These are phyloP conservation scores for Netelia melanura DNA, from an alignment of 2,888 invertebrate genomes.

Conservation along the genomic window DNA sequence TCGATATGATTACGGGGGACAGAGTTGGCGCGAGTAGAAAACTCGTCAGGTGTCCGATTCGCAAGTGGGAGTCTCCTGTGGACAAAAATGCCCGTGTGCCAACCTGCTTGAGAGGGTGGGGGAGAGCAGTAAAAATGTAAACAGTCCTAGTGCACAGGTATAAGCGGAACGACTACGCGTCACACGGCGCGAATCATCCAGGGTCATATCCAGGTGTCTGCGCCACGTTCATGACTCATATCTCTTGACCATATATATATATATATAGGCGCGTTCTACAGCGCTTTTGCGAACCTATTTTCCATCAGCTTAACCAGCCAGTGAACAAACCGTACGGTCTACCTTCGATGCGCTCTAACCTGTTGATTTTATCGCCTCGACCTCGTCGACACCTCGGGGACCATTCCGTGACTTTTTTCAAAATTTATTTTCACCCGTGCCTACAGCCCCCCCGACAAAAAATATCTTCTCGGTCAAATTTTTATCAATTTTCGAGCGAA, in stretches of 20 bases:
- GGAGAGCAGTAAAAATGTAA: slow-evolving; percentile 48
- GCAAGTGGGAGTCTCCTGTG: slow-evolving; percentile 1
- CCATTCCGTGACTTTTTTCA: slow-evolving; percentile 31
- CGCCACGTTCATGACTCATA: slow-evolving; percentile 64
- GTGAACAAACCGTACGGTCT: slow-evolving; percentile 35
- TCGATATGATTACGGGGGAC: slow-evolving; percentile 10
- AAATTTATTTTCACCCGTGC: background rate
- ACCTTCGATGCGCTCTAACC: slow-evolving; percentile 54
- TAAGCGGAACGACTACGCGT: slow-evolving; percentile 46
- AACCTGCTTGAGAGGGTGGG: background rate
- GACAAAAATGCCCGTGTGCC: slow-evolving; percentile 9
- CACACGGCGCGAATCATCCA: slow-evolving; percentile 66
- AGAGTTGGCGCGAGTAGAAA: background rate
- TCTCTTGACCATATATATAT: slow-evolving; percentile 60
- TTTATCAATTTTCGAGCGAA: no score
- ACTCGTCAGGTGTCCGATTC: slow-evolving; percentile 34
- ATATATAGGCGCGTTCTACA: slow-evolving; percentile 1
- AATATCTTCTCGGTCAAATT: no score
- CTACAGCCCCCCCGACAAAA: no score
- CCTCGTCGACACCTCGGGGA: background rate
- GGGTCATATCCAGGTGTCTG: slow-evolving; percentile 72
- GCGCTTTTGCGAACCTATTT: slow-evolving; percentile 46
- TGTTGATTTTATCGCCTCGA: slow-evolving; percentile 55
- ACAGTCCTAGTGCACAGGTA: slow-evolving; percentile 44
- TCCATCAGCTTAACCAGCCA: slow-evolving; percentile 36